phyloP scores from a whole-genome alignment of 2,888 invertebrate species.

The Mesochorus sp. region DNA sequence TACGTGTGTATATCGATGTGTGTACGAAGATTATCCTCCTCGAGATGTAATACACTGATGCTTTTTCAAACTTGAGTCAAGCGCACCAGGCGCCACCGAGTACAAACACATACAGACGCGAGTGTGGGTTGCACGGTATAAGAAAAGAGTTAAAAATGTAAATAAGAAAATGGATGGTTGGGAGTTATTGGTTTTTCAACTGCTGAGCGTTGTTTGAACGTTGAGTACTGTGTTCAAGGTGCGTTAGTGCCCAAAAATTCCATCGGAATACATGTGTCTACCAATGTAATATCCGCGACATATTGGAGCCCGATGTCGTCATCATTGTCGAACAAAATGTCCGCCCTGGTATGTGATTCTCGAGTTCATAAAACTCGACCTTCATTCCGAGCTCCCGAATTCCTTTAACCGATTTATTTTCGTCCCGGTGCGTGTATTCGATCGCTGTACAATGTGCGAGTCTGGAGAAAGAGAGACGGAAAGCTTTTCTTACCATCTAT shows the following conservation, averaged over 20 bases:
- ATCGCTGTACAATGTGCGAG: constrained; percentile 19
- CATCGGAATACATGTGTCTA: background rate
- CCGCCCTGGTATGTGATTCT: background rate
- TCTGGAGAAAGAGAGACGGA: too few relatives aligned
- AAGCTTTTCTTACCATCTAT: background rate
- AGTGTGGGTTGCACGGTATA: constrained; percentile 11
- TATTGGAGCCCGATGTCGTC: constrained; percentile 20
- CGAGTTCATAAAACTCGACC: constrained; percentile 57
- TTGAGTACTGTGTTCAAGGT: background rate
- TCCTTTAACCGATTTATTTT: constrained; percentile 52
- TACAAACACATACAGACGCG: background rate
- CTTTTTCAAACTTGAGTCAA: constrained; percentile 57
- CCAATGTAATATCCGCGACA: constrained; percentile 20
- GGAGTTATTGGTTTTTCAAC: constrained; percentile 40
- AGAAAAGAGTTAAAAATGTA: constrained; percentile 56
- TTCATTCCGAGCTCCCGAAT: constrained; percentile 41
- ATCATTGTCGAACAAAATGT: constrained; percentile 10
- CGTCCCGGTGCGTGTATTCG: constrained; percentile 28
- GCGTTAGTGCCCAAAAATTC: background rate
- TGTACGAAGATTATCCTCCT: constrained; percentile 1
- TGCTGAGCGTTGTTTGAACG: constrained; percentile 28
- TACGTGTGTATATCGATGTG: too few relatives aligned
- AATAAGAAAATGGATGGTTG: constrained; percentile 50
- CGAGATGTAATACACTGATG: constrained; percentile 30
- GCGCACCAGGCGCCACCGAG: constrained; percentile 51